Evolutionary conservation across 2,888 invertebrate species (phyloP).

Genomic region (Trilocha varians): DNA sequence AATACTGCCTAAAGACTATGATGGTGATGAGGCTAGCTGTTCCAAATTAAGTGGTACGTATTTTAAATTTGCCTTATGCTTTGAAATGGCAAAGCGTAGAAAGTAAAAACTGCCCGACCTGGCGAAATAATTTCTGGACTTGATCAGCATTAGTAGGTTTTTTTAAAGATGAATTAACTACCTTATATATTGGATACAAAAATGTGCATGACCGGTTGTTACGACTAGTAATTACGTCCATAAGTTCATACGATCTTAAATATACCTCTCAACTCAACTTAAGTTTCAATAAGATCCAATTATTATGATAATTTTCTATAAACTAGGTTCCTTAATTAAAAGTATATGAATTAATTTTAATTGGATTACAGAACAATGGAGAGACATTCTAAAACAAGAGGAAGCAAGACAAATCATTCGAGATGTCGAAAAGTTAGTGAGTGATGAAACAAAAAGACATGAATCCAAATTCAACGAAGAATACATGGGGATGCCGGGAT

Average conservation of each 20-base stretch:
- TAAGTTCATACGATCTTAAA: too few relatives aligned
- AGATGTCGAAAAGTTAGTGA: slow-evolving; percentile 34
- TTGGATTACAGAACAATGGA: slow-evolving; percentile 52
- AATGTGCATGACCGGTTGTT: too few relatives aligned
- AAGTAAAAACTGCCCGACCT: too few relatives aligned
- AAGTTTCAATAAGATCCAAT: too few relatives aligned
- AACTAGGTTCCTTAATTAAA: not conserved
- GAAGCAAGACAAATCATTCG: slow-evolving; percentile 34
- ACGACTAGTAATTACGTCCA: too few relatives aligned
- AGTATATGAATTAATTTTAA: not conserved
- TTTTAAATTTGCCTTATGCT: not conserved
- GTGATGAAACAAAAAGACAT: slow-evolving; percentile 46
- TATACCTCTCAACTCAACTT: too few relatives aligned
- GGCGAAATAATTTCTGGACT: too few relatives aligned
- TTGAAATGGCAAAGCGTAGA: too few relatives aligned
- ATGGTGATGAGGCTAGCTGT: slow-evolving; percentile 39
- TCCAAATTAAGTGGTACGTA: slow-evolving; percentile 39
- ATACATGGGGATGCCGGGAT: slow-evolving; percentile 60
- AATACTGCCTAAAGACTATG: slow-evolving; percentile 52
- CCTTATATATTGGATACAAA: too few relatives aligned
- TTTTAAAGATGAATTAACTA: too few relatives aligned
- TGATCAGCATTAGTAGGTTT: too few relatives aligned
- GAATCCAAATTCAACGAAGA: slow-evolving; percentile 49
- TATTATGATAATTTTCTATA: too few relatives aligned
- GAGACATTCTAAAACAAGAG: slow-evolving; percentile 30